Evolutionary conservation across 2,113 vertebrate species (phyloP), one percentile per base, ranked within the genome.

Genomic region (Hippocampus mohnikei): DNA sequence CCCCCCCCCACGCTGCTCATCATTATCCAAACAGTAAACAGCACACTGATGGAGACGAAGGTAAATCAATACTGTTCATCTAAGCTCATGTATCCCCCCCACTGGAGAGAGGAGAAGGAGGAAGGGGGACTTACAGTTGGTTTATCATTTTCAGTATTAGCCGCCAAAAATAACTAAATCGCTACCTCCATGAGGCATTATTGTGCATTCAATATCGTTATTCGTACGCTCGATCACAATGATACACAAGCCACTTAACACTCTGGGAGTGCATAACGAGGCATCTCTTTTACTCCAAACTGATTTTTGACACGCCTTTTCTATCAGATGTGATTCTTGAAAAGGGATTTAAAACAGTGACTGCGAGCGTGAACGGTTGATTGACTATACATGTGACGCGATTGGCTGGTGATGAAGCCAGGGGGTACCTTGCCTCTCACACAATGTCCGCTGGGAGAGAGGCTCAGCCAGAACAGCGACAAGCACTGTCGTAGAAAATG

Each of bases 31-130:
- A 84, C 81, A 78, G 80, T 82, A 65, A 81, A 66, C 50, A 73
- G 58, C 63, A 76, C 79, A 87, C 73, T 82, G 78, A 81, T 82
- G 80, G 55, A 67, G 55, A 67, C 72, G 72, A 66, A 55, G 62
- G 75, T 75, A 86, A 87, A 91, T 91, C 88, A 25, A 91, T 90
- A 84, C 69, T 16, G 62, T 18, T 65, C n/a, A 63, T 80, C 67
- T 62, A 83, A 82, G 83, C 74, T 87, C 71, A 70, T 68, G 74
- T 80, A 83, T 81, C 66, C 64, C 71, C 33, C 33, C 5, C 33
- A 33, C 5, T 33, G 33, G 33, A 70, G 13, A 33, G 80, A 76
- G 75, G 1, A 58, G 42, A 67, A 23, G 9, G 23, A 46, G n/a
- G 41, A 65, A 27, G 8, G 23, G n/a, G 40, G 41, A n/a, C 18